Percentiles rank a stretch among this genome's conserved stretches.
Evolutionary conservation across 2,113 vertebrate genomes (phyloP).

Genomic region (Perca fluviatilis): DNA sequence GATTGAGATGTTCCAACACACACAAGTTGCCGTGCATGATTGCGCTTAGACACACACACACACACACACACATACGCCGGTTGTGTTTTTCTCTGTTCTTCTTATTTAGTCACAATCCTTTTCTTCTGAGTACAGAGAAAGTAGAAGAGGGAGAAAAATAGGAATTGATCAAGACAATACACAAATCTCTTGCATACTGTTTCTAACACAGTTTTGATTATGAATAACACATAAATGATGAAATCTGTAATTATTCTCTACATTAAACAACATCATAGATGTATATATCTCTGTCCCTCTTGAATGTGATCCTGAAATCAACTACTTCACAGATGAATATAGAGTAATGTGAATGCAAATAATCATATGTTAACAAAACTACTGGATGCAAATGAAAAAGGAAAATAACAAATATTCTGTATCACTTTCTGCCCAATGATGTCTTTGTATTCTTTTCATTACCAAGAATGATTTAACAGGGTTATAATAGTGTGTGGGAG

Average conservation of each 20-base stretch:
- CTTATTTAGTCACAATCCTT: not conserved
- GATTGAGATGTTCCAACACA: slow-evolving; percentile 69
- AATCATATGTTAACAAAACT: not conserved
- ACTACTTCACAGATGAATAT: not conserved
- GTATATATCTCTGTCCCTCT: not conserved
- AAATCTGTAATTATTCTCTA: not conserved
- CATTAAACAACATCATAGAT: not conserved
- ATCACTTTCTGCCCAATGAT: not conserved
- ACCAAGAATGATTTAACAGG: slow-evolving; percentile 16
- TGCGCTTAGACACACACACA: too few relatives aligned
- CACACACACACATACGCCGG: too few relatives aligned
- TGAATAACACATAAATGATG: not conserved
- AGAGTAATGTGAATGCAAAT: not conserved
- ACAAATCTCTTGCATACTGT: not conserved
- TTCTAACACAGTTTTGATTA: not conserved
- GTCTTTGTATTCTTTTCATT: slow-evolving; percentile 13
- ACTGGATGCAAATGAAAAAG: not conserved
- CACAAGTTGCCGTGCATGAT: not conserved
- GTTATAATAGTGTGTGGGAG: slow-evolving; percentile 24
- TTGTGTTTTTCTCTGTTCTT: slow-evolving; percentile 9
- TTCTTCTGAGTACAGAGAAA: not conserved
- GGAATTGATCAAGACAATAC: not conserved
- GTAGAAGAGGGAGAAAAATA: not conserved
- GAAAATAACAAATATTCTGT: not conserved
- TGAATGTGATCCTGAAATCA: not conserved